A percentile compares a stretch with the other conserved stretches of the same genome.
Conservation (phyloP, 2,797 vertebrate species). For the Chelon labrosus region DNA sequence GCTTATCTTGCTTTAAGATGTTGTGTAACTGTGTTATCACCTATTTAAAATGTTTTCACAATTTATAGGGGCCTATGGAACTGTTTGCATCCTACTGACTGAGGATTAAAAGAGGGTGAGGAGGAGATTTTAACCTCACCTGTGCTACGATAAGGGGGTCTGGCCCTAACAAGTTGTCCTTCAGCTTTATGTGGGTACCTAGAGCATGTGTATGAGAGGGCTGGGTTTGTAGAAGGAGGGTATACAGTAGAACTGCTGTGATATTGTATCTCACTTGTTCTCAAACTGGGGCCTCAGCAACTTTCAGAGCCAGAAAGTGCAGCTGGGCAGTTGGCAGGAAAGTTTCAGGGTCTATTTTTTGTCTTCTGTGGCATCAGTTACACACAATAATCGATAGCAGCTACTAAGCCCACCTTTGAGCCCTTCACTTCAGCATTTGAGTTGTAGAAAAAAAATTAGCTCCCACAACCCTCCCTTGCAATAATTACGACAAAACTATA, state of each 20-base stretch:
- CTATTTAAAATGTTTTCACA: too few relatives aligned
- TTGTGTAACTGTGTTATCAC: too few relatives aligned
- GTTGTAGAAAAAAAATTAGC: neutral
- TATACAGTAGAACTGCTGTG: slow-evolving; percentile 64
- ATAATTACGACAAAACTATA: neutral
- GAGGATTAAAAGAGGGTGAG: too few relatives aligned
- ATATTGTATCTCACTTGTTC: slow-evolving; percentile 54
- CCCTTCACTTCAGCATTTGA: slow-evolving; percentile 16
- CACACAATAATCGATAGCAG: slow-evolving; percentile 58
- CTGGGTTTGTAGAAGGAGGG: slow-evolving; percentile 4
- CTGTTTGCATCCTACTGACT: too few relatives aligned
- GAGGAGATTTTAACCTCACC: too few relatives aligned
- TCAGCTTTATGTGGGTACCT: neutral
- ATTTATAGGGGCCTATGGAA: too few relatives aligned
- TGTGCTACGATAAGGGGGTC: too few relatives aligned
- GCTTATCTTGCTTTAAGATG: too few relatives aligned
- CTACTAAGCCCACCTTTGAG: slow-evolving; percentile 17
- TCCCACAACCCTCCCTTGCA: neutral
- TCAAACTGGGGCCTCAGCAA: slow-evolving; percentile 59
- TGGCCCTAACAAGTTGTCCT: slow-evolving; percentile 3
- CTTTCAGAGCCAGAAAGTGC: slow-evolving; percentile 66
- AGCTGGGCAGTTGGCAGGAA: slow-evolving; percentile 62
- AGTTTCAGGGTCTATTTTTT: slow-evolving; percentile 36
- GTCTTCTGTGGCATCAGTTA: slow-evolving; percentile 50
- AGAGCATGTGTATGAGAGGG: neutral